Percentiles rank a stretch among this genome's conserved stretches.
phyloP scores from a whole-genome alignment of 2,888 invertebrate genomes.

The Carcina quercana region DNA sequence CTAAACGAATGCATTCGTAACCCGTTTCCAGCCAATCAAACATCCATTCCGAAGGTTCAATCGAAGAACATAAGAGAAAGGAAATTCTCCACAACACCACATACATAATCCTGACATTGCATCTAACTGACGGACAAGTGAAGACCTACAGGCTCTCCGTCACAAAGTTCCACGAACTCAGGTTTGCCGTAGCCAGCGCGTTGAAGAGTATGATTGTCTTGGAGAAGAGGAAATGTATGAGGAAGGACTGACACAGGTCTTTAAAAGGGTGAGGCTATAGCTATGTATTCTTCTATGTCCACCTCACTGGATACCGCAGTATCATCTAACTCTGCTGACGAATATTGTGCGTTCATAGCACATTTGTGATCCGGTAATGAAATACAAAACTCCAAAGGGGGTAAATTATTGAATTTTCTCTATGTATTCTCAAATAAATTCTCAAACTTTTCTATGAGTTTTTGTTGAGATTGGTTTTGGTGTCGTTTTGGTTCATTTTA shows the following conservation, averaged over 20 bases:
- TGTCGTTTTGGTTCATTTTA: no score
- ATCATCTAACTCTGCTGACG: no score
- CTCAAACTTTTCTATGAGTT: no score
- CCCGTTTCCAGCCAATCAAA: slow-evolving; percentile 57
- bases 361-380: no score
- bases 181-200: slow-evolving; percentile 46
- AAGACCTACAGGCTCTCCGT: slow-evolving; percentile 39
- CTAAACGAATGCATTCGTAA: no score
- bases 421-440: no score
- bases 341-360: no score
- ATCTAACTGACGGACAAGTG: slow-evolving; percentile 36
- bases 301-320: no score
- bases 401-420: no score
- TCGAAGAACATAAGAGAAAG: slow-evolving; percentile 24
- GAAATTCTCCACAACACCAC: slow-evolving; percentile 39
- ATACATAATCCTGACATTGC: slow-evolving; percentile 35
- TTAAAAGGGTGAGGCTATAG: slow-evolving; percentile 25
- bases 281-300: neutral
- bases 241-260: slow-evolving; percentile 37
- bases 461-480: no score
- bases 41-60: slow-evolving; percentile 27
- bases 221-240: slow-evolving; percentile 58
- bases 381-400: no score
- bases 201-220: slow-evolving; percentile 54
- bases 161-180: slow-evolving; percentile 49